Evolutionary conservation across 2,797 vertebrate species (phyloP), one percentile per base, ranked within the genome.

Genomic region (Rhinogobio ventralis): DNA sequence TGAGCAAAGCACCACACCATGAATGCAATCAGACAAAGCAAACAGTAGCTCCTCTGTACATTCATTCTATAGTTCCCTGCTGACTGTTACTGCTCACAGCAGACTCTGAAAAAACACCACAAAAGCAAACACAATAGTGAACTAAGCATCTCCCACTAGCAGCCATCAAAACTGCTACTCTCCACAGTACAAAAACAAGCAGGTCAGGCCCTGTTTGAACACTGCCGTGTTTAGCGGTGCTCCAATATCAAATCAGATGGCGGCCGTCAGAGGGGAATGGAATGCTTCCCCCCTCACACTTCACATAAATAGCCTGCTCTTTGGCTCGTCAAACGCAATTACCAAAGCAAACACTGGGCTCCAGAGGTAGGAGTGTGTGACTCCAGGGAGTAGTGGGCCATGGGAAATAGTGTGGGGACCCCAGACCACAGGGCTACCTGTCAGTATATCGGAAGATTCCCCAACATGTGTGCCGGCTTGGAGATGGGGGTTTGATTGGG

Each of bases 181-280:
- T 91, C 91, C 90, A 89, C 89, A 49, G 92, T 90, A 91, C 92
- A 93, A 93, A 93, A 93, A 93, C 92, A 94, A 91, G 86, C 79
- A 89, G 88, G 89, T 86, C 89, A 74, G 85, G 76, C 84, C 19
- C 87, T 85, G 90, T 91, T 92, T 91, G 90, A 93, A 91, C 88
- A 79, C 83, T 13, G 39, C 60, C 5, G 66, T 77, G n/a, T 69
- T 71, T 69, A 42, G 69, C 10, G 68, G 33, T 46, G 71, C 8
- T 82, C 53, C 51, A 46, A 81, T 86, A 87, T 85, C 73, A 51
- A 60, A 85, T 88, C 80, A 80, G 28, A 86, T 67, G 86, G 87
- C 67, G 79, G 82, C 78, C 60, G 25, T 82, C 76, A 73, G 71
- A 86, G 79, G 73, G 85, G 45, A 85, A 81, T 86, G 89, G 86